Conservation (phyloP, 2,888 invertebrate species). For the Hyposoter dolosus region DNA sequence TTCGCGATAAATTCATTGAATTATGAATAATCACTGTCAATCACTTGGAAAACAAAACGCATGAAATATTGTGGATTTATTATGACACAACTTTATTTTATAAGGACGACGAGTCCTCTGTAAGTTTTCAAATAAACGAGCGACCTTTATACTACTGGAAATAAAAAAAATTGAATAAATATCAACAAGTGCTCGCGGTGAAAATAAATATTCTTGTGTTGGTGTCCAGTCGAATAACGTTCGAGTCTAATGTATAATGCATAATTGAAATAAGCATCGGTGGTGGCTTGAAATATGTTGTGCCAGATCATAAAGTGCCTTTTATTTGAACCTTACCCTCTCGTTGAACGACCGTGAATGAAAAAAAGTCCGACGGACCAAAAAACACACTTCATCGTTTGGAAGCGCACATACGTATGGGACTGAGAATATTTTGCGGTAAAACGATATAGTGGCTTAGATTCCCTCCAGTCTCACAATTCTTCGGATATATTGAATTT, state of each 20-base stretch:
- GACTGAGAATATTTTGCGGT: constrained; percentile 12
- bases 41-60: background rate
- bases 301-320: constrained; percentile 44
- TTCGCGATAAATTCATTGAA: background rate
- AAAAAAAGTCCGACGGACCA: constrained; percentile 28
- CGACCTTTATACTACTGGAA: background rate
- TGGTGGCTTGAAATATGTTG: constrained; percentile 35
- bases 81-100: background rate
- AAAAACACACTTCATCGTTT: constrained; percentile 41
- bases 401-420: background rate
- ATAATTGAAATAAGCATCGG: constrained; percentile 27
- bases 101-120: background rate
- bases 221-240: constrained; percentile 28
- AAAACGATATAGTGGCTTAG: constrained; percentile 12
- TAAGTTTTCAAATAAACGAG: background rate
- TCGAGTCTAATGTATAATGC: constrained; percentile 48
- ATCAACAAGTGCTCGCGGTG: background rate
- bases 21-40: background rate
- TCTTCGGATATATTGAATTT: constrained; percentile 42
- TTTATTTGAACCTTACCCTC: constrained; percentile 48
- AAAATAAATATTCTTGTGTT: constrained; percentile 11
- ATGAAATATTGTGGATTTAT: background rate
- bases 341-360: constrained; percentile 20
- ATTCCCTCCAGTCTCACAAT: constrained; percentile 18
- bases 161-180: constrained; percentile 3